A percentile compares a stretch with the other conserved stretches of the same genome.
Evolutionary conservation across 2,888 invertebrate genomes (phyloP).

Genomic region (Epirrhoe tristata): DNA sequence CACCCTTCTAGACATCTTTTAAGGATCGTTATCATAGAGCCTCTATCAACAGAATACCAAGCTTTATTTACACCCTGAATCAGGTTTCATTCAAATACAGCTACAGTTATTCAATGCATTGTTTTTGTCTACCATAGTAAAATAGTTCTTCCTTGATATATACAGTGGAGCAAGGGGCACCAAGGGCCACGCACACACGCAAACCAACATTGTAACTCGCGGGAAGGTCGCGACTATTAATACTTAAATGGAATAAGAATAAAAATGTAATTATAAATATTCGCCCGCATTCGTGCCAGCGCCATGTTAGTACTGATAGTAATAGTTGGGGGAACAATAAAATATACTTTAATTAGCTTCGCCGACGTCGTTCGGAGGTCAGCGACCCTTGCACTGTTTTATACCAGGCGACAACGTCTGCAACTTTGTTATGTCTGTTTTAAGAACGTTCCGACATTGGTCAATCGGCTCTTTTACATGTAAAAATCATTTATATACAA

Average conservation of each 20-base stretch:
- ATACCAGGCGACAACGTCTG: constrained; percentile 44
- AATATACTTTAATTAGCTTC: constrained; percentile 82
- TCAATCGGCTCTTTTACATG: too few species aligned
- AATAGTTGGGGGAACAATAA: constrained; percentile 81
- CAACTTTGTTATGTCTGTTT: constrained; percentile 14
- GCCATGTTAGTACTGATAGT: constrained; percentile 72
- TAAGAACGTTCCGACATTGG: too few species aligned
- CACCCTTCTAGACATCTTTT: too few species aligned
- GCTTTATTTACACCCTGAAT: too few species aligned
- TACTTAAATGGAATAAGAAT: constrained; percentile 76
- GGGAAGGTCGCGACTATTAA: constrained; percentile 54
- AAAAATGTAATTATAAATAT: constrained; percentile 81
- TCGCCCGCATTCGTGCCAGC: constrained; percentile 80
- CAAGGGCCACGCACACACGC: constrained; percentile 27
- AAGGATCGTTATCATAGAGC: too few species aligned
- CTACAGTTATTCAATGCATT: background rate
- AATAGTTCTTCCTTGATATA: background rate
- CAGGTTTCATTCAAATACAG: too few species aligned
- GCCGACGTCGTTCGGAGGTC: constrained; percentile 57
- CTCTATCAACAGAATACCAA: too few species aligned
- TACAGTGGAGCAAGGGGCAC: background rate
- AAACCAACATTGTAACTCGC: constrained; percentile 40
- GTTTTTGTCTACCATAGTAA: background rate
- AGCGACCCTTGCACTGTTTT: constrained; percentile 50
- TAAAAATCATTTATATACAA: too few species aligned